Evolutionary conservation across 2,888 invertebrate species (phyloP).

Genomic region (Cantharis rufa): DNA sequence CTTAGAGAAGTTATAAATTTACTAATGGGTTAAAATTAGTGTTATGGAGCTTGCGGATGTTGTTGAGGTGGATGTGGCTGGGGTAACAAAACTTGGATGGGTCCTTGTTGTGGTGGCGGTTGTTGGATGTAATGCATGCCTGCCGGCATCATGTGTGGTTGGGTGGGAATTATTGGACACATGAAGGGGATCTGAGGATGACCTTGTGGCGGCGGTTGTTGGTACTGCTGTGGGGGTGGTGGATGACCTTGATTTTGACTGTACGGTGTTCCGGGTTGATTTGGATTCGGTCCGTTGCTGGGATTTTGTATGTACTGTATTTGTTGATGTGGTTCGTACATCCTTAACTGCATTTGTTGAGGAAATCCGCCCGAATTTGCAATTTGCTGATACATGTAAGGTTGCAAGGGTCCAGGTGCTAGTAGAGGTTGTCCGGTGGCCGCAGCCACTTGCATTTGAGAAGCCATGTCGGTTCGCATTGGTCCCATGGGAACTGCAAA

Average conservation of each 20-base stretch:
- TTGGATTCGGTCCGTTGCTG: slow-evolving; percentile 58
- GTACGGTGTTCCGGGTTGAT: slow-evolving; percentile 48
- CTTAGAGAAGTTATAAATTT: slow-evolving; percentile 21
- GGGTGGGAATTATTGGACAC: slow-evolving; percentile 63
- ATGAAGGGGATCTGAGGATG: slow-evolving; percentile 63
- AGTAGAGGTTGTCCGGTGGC: slow-evolving; percentile 84
- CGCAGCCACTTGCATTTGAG: slow-evolving; percentile 81
- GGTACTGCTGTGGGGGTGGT: slow-evolving; percentile 61
- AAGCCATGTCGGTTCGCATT: slow-evolving; percentile 62
- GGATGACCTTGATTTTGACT: slow-evolving; percentile 47
- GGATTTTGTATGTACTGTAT: slow-evolving; percentile 54
- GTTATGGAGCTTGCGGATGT: slow-evolving; percentile 51
- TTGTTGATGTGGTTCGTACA: slow-evolving; percentile 65
- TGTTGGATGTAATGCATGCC: slow-evolving; percentile 59
- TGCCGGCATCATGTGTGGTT: slow-evolving; percentile 57
- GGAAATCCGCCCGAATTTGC: slow-evolving; percentile 55
- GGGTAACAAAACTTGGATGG: slow-evolving; percentile 56
- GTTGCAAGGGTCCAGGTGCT: slow-evolving; percentile 76
- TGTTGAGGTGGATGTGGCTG: slow-evolving; percentile 53
- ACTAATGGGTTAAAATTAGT: slow-evolving; percentile 34
- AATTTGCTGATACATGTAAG: slow-evolving; percentile 50
- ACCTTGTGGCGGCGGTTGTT: slow-evolving; percentile 63
- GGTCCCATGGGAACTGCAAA: slow-evolving; percentile 57
- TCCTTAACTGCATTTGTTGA: slow-evolving; percentile 64
- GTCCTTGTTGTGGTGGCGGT: slow-evolving; percentile 56